Percentiles rank a stretch among this genome's conserved stretches.
Conservation (phyloP, 2,888 invertebrate genomes). For the Periphyllus acericola region DNA sequence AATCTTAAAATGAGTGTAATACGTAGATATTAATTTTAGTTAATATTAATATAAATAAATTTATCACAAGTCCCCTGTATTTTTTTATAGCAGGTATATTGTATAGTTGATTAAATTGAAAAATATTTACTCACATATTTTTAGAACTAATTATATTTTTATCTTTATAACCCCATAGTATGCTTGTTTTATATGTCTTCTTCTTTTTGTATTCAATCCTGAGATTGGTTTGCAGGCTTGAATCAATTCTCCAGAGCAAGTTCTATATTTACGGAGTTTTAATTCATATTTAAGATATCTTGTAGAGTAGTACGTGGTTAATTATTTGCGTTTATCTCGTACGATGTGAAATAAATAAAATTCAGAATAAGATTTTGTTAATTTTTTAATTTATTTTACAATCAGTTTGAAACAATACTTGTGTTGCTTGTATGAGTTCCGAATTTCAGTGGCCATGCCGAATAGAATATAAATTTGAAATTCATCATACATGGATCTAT, state of each 20-base stretch:
- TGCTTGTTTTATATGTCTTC: no score
- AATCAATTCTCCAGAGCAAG: no score
- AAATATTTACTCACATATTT: background rate
- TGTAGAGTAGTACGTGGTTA: background rate
- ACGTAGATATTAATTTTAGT: background rate
- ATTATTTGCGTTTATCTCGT: background rate
- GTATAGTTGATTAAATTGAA: background rate
- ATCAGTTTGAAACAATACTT: no score
- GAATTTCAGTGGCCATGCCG: no score
- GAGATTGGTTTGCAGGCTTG: no score
- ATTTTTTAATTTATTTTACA: no score
- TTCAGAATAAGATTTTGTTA: background rate
- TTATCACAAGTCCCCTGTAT: no score
- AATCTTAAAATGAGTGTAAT: background rate
- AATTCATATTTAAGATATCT: no score
- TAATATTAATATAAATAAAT: background rate
- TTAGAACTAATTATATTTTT: conserved; percentile 3
- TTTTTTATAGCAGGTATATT: no score
- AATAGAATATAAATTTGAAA: no score
- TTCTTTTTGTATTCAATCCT: no score
- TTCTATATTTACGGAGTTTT: background rate
- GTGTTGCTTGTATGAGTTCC: no score
- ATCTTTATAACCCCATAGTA: background rate
- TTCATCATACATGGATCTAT: background rate
- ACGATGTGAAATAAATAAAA: background rate